These are phyloP conservation scores for Semicossyphus pulcher DNA, from an alignment of 2,113 vertebrate species.

Conservation along the genomic window DNA sequence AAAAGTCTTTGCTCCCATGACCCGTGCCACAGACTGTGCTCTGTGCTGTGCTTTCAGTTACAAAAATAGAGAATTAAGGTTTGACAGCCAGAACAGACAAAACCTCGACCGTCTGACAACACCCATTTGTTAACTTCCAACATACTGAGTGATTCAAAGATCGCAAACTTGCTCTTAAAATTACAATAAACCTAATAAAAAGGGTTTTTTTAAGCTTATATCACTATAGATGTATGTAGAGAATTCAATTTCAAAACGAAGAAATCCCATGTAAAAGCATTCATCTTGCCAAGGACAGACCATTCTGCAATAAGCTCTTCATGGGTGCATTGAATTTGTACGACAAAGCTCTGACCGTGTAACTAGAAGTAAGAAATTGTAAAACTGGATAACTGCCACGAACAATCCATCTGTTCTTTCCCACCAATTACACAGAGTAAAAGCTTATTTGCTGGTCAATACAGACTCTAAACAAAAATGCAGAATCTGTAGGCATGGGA, in stretches of 20 bases:
- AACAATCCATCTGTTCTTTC: no score
- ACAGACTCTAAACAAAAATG: no score
- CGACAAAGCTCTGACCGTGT: neutral
- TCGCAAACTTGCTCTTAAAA: neutral
- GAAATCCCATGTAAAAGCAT: neutral
- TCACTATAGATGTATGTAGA: no score
- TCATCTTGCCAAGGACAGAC: neutral
- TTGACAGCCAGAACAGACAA: neutral
- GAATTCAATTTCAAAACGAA: neutral
- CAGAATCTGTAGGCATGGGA: no score
- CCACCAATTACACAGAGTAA: neutral
- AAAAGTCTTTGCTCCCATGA: no score
- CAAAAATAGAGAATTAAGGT: neutral
- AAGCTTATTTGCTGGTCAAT: neutral
- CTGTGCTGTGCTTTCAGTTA: neutral
- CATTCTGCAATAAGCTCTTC: neutral
- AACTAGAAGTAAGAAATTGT: neutral
- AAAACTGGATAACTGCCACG: slow-evolving; percentile 11
- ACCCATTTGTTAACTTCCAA: neutral
- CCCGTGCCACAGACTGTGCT: neutral
- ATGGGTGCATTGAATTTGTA: no score
- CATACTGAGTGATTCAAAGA: neutral
- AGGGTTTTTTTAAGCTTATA: no score
- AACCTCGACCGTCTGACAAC: neutral
- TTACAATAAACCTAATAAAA: no score